These are phyloP conservation scores for Baryphthengus martii DNA, from an alignment of 2,113 vertebrate species.

Conservation along the genomic window DNA sequence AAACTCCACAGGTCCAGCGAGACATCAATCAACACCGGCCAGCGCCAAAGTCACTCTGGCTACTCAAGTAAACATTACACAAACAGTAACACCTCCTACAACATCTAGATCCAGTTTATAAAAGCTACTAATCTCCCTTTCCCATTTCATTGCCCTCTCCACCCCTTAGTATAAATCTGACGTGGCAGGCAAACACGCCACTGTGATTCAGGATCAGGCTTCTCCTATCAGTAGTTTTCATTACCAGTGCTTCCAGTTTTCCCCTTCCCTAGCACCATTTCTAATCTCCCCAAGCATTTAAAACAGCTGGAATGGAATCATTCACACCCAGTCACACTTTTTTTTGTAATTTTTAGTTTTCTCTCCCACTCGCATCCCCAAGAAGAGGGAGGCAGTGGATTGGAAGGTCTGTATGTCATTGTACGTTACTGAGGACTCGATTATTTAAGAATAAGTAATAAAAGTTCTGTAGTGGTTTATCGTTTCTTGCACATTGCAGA, in stretches of 20 bases:
- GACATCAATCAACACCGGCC: background rate
- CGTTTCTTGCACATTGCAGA: background rate
- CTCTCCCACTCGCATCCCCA: background rate
- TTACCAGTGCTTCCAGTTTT: background rate
- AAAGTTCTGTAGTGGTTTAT: background rate
- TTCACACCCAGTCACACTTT: background rate
- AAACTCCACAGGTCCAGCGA: background rate
- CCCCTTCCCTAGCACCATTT: background rate
- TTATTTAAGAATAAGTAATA: background rate
- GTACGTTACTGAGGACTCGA: background rate
- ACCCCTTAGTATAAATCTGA: background rate
- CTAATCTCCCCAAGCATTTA: background rate
- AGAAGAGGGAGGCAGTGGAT: background rate
- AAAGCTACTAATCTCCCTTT: background rate
- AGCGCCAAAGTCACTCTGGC: background rate
- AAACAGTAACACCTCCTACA: background rate
- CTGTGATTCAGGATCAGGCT: background rate
- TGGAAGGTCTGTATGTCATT: background rate
- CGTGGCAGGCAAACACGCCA: accelerated
- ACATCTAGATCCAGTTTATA: background rate
- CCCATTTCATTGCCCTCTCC: background rate
- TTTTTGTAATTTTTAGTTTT: background rate
- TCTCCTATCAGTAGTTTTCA: background rate
- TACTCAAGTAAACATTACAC: background rate
- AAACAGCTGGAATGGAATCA: background rate